Evolutionary conservation across 2,113 vertebrate species (phyloP).

Genomic region (Prietella phreatophila): DNA sequence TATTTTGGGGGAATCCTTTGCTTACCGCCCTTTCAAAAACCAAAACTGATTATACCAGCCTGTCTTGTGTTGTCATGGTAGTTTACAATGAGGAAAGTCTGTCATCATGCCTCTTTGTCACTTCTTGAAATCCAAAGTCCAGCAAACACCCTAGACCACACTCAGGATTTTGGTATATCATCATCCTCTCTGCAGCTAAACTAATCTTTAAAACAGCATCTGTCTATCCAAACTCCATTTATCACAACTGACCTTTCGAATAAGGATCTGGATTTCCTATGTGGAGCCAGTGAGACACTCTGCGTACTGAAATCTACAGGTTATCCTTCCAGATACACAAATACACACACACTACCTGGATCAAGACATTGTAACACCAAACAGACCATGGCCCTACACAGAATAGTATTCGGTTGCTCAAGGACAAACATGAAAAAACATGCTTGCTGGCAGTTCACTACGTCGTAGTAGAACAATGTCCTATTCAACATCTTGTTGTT

Average conservation of each 20-base stretch:
- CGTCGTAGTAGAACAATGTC: background rate
- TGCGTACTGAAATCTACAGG: background rate
- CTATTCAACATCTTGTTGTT: background rate
- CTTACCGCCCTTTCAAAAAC: background rate
- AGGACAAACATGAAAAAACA: slow-evolving; percentile 4
- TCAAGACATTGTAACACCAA: background rate
- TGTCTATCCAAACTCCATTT: background rate
- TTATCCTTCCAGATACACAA: slow-evolving; percentile 13
- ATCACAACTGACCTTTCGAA: background rate
- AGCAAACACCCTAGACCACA: slow-evolving; percentile 28
- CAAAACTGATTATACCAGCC: slow-evolving; percentile 8
- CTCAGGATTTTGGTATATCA: background rate
- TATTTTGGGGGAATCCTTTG: slow-evolving; percentile 5
- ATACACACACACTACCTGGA: slow-evolving; percentile 9
- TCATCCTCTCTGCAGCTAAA: background rate
- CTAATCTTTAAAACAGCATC: background rate
- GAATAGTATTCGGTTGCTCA: background rate
- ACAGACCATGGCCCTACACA: background rate
- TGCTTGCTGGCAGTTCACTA: background rate
- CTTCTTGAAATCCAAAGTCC: background rate
- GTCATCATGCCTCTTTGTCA: background rate
- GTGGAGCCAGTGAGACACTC: background rate
- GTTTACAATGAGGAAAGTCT: background rate
- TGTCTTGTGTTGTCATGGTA: background rate
- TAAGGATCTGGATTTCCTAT: background rate